Conservation (phyloP, 1,140 invertebrate species). For the Drosophila leontia region DNA sequence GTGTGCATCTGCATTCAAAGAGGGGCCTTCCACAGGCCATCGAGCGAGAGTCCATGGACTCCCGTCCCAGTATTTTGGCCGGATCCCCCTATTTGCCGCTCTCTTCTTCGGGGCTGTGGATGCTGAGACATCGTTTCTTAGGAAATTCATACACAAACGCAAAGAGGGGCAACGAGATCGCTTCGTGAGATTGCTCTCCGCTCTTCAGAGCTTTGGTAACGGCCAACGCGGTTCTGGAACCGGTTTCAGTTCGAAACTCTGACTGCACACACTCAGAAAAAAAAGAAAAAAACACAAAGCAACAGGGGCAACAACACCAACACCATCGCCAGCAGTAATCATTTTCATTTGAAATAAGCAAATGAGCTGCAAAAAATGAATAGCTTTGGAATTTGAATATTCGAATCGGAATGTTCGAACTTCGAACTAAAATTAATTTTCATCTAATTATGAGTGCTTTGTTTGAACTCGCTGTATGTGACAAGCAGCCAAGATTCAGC, state of each 20-base stretch:
- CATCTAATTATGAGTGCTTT: conserved; percentile 69
- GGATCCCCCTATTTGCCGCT: conserved; percentile 6
- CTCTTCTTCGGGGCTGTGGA: conserved; percentile 27
- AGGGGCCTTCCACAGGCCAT: not conserved
- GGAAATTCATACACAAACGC: conserved; percentile 54
- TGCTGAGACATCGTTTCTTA: conserved; percentile 64
- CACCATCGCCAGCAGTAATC: conserved; percentile 16
- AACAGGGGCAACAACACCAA: conserved; percentile 17
- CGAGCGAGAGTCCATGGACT: conserved; percentile 16
- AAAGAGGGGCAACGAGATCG: conserved; percentile 14
- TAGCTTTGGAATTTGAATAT: conserved; percentile 52
- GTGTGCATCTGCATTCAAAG: not conserved
- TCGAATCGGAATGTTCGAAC: conserved; percentile 38
- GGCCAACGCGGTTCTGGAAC: conserved; percentile 53
- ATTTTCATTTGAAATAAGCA: conserved; percentile 53
- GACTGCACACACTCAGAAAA: conserved; percentile 30
- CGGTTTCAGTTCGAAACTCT: conserved; percentile 52
- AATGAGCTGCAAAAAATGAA: conserved; percentile 49
- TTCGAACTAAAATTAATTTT: conserved; percentile 56
- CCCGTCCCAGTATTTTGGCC: conserved; percentile 21
- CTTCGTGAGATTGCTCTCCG: conserved; percentile 21
- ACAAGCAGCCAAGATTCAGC: conserved; percentile 28
- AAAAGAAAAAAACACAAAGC: conserved; percentile 1
- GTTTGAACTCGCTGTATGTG: conserved; percentile 41
- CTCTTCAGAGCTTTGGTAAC: conserved; percentile 29